Evolutionary conservation across 2,888 invertebrate genomes (phyloP).

Genomic region (Hirtodrosophila cameraria): DNA sequence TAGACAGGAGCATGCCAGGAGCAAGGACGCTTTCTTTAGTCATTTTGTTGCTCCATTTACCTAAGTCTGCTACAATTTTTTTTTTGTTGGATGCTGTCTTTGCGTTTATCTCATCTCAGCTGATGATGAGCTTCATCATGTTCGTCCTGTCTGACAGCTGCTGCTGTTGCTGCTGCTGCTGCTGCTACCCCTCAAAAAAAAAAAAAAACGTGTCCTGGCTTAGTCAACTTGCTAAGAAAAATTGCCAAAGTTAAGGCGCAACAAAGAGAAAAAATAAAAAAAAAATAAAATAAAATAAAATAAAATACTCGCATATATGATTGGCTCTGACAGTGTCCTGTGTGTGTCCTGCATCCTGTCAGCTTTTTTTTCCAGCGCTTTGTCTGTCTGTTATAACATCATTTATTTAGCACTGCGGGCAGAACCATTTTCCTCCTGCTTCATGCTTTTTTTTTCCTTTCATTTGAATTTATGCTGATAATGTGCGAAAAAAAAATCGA

Average conservation of each 20-base stretch:
- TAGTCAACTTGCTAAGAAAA: slow-evolving; percentile 72
- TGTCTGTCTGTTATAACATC: slow-evolving; percentile 74
- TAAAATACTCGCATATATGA: slow-evolving; percentile 31
- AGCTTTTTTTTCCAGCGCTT: slow-evolving; percentile 47
- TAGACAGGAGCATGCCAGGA: slow-evolving; percentile 14
- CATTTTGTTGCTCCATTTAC: slow-evolving; percentile 75
- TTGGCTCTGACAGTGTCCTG: slow-evolving; percentile 29
- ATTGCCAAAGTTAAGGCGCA: slow-evolving; percentile 57
- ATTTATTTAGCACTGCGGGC: slow-evolving; percentile 72
- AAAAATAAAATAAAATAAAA: slow-evolving; percentile 1
- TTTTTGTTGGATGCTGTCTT: slow-evolving; percentile 34
- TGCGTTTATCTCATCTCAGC: slow-evolving; percentile 47
- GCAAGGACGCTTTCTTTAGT: slow-evolving; percentile 29
- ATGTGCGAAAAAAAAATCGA: slow-evolving; percentile 52
- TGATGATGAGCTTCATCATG: slow-evolving; percentile 73
- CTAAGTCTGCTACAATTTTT: slow-evolving; percentile 55
- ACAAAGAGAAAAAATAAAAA: not conserved
- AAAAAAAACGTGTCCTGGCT: slow-evolving; percentile 68
- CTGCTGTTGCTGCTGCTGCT: slow-evolving; percentile 38
- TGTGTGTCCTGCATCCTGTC: slow-evolving; percentile 47
- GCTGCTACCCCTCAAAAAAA: no score
- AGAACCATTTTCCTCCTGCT: slow-evolving; percentile 35
- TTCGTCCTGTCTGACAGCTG: slow-evolving; percentile 57
- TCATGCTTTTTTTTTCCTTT: slow-evolving; percentile 12
- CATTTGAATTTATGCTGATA: slow-evolving; percentile 78